Conservation (phyloP, 2,888 invertebrate genomes). For the Lobophora halterata region DNA sequence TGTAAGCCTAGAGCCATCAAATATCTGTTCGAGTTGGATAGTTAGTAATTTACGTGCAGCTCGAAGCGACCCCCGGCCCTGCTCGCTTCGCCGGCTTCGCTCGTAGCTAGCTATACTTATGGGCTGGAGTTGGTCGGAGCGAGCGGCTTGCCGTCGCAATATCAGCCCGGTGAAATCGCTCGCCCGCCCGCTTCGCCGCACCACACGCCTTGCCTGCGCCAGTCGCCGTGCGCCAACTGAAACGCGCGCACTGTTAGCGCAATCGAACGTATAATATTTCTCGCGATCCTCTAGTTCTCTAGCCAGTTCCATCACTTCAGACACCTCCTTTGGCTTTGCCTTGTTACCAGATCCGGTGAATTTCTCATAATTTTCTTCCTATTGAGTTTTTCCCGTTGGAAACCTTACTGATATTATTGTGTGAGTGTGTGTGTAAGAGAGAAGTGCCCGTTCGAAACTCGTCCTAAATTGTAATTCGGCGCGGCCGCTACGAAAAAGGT, state of each 20-base stretch:
- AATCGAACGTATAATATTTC: slow-evolving; percentile 70
- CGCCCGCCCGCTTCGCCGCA: slow-evolving; percentile 76
- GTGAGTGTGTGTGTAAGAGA: slow-evolving; percentile 46
- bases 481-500: slow-evolving; percentile 60
- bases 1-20: slow-evolving; percentile 43
- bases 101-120: slow-evolving; percentile 69
- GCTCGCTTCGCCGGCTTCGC: slow-evolving; percentile 65
- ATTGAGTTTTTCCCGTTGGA: slow-evolving; percentile 41
- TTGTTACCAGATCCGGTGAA: slow-evolving; percentile 46
- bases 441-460: slow-evolving; percentile 64
- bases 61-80: slow-evolving; percentile 67
- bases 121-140: slow-evolving; percentile 70
- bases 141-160: slow-evolving; percentile 74
- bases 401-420: slow-evolving; percentile 36
- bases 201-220: slow-evolving; percentile 78
- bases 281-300: slow-evolving; percentile 59
- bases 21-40: slow-evolving; percentile 65
- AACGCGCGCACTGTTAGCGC: slow-evolving; percentile 79
- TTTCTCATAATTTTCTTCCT: slow-evolving; percentile 38
- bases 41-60: slow-evolving; percentile 61
- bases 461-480: slow-evolving; percentile 57
- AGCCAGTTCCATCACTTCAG: slow-evolving; percentile 49
- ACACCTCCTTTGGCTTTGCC: slow-evolving; percentile 41
- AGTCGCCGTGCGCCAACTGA: slow-evolving; percentile 80
- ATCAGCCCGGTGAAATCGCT: slow-evolving; percentile 80